These are phyloP conservation scores for Anoncus sp. DNA, from an alignment of 2,888 invertebrate genomes.

Conservation along the genomic window DNA sequence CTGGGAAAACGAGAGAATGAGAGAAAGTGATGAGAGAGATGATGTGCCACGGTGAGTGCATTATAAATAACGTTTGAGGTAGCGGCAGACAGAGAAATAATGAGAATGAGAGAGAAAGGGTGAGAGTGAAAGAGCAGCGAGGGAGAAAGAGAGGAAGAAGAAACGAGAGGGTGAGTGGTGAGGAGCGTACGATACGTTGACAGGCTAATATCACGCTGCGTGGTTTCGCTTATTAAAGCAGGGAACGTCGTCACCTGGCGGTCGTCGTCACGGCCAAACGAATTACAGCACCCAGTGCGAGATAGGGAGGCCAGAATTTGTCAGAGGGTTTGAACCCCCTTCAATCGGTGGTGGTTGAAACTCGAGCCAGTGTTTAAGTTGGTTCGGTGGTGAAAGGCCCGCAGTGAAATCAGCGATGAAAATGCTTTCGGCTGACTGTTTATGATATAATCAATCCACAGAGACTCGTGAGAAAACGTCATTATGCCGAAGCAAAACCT, in stretches of 20 bases:
- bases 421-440: not conserved
- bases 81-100: conserved; percentile 45
- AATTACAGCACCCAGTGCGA: conserved; percentile 41
- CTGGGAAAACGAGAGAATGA: conserved; percentile 37
- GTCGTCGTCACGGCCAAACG: conserved; percentile 53
- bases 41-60: conserved; percentile 57
- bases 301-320: conserved; percentile 37
- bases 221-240: conserved; percentile 77
- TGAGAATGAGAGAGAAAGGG: conserved; percentile 31
- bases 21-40: conserved; percentile 44
- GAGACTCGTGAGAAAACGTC: too few relatives aligned
- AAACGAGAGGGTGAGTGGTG: conserved; percentile 46
- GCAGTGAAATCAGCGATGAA: not conserved
- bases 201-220: conserved; percentile 78
- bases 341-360: conserved; percentile 24
- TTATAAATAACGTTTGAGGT: conserved; percentile 61
- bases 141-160: conserved; percentile 15
- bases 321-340: conserved; percentile 40
- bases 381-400: not conserved
- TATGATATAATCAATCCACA: not conserved
- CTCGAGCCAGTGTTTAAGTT: conserved; percentile 9
- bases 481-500: too few relatives aligned
- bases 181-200: conserved; percentile 71
- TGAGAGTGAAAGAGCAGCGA: not conserved
- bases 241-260: conserved; percentile 61